These are phyloP conservation scores for Eilema sororculum DNA, from an alignment of 2,888 invertebrate genomes.

Conservation along the genomic window DNA sequence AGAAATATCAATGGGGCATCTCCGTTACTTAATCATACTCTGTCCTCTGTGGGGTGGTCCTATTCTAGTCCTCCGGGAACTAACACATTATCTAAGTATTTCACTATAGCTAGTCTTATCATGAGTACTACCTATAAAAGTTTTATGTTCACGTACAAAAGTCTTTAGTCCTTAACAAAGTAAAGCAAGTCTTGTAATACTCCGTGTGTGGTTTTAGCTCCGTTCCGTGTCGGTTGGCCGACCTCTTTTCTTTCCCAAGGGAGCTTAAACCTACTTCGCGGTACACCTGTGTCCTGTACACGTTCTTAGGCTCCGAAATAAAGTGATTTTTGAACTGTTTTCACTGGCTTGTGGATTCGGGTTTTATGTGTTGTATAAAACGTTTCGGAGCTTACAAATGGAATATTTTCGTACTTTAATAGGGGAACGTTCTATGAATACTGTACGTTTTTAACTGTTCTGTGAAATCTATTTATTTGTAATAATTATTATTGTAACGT, in stretches of 20 bases:
- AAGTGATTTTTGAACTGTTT: constrained; percentile 33
- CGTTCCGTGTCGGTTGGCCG: constrained; percentile 35
- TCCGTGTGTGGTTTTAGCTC: constrained; percentile 6
- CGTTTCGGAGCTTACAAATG: neutral
- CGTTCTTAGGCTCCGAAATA: constrained; percentile 19
- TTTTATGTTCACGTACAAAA: neutral
- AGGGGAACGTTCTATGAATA: neutral
- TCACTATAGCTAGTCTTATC: neutral
- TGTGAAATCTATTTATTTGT: too few species aligned
- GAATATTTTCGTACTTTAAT: neutral
- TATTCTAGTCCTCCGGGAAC: too few species aligned
- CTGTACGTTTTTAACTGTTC: too few species aligned
- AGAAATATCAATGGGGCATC: too few species aligned
- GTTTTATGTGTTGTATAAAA: neutral
- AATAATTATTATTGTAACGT: too few species aligned
- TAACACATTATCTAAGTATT: too few species aligned
- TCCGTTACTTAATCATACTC: too few species aligned
- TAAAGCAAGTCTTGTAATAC: constrained; percentile 5
- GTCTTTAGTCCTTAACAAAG: neutral
- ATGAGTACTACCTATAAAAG: neutral
- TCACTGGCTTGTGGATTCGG: neutral
- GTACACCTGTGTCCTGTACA: constrained; percentile 35
- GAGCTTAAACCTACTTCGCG: constrained; percentile 37
- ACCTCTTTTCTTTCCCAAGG: constrained; percentile 32
- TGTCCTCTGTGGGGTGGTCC: too few species aligned